Percentiles rank a stretch among this genome's conserved stretches.
Conservation (phyloP, 2,113 vertebrate species). For the Chroicocephalus ridibundus region DNA sequence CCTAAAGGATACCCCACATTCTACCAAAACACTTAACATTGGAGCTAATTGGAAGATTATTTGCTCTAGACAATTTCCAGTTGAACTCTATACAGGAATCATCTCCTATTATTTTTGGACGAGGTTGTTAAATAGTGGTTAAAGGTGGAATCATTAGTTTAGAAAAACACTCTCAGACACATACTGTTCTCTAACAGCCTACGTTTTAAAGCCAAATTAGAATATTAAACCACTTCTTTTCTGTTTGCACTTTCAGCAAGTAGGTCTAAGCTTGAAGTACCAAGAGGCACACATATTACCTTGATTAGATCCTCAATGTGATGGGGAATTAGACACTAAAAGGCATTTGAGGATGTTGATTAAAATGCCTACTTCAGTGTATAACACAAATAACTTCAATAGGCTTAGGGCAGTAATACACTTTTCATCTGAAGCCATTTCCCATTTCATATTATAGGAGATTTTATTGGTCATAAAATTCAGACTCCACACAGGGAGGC, state of each 20-base stretch:
- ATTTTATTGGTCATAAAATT: background rate
- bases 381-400: background rate
- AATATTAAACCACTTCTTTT: background rate
- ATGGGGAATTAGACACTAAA: background rate
- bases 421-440: background rate
- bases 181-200: background rate
- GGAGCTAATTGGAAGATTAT: background rate
- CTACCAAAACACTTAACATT: background rate
- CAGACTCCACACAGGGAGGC: rapidly evolving
- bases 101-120: background rate
- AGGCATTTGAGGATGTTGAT: background rate
- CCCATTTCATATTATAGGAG: background rate
- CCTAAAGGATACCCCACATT: background rate
- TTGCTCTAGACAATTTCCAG: background rate
- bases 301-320: background rate
- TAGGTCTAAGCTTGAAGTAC: background rate
- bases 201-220: background rate
- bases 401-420: background rate
- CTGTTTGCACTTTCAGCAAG: background rate
- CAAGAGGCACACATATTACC: background rate
- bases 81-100: background rate
- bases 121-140: background rate
- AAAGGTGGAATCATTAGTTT: background rate
- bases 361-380: background rate
- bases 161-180: background rate